Evolutionary conservation across 2,113 vertebrate species (phyloP).

Genomic region (Alethe diademata): DNA sequence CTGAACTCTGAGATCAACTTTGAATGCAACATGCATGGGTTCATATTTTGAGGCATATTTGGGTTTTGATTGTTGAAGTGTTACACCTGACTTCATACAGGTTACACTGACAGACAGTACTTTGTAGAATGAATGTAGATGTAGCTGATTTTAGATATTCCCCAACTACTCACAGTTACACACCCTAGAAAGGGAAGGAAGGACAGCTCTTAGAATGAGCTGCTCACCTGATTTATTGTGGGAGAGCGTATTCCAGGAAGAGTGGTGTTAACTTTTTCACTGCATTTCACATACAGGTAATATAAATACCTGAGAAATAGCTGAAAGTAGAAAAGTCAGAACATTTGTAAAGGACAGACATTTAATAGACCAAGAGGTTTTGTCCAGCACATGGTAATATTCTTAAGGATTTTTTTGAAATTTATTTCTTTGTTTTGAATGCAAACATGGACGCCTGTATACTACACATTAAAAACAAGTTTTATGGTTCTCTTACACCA

Average conservation of each 20-base stretch:
- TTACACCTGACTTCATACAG: not conserved
- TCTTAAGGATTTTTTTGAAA: not conserved
- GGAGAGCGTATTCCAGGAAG: constrained; percentile 74
- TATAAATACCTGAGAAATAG: constrained; percentile 90
- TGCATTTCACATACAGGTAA: constrained; percentile 88
- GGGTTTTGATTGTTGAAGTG: not conserved
- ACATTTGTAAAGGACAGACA: not conserved
- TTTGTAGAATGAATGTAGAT: not conserved
- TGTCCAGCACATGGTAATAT: not conserved
- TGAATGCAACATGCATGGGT: not conserved
- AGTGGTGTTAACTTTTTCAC: constrained; percentile 71
- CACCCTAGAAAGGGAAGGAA: not conserved
- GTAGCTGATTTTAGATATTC: not conserved
- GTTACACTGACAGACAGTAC: not conserved
- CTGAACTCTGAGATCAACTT: not conserved
- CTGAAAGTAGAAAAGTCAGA: constrained; percentile 59
- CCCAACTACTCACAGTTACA: not conserved
- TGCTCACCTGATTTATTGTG: constrained; percentile 84
- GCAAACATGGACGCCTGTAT: not conserved
- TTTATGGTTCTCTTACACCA: not conserved
- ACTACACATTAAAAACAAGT: not conserved
- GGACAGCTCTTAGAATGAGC: not conserved
- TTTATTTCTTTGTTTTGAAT: not conserved
- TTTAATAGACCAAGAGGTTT: not conserved
- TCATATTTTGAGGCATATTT: not conserved